A percentile compares a stretch with the other conserved stretches of the same genome.
Evolutionary conservation across 2,888 invertebrate genomes (phyloP).

Genomic region (Trissonchulus sp.): DNA sequence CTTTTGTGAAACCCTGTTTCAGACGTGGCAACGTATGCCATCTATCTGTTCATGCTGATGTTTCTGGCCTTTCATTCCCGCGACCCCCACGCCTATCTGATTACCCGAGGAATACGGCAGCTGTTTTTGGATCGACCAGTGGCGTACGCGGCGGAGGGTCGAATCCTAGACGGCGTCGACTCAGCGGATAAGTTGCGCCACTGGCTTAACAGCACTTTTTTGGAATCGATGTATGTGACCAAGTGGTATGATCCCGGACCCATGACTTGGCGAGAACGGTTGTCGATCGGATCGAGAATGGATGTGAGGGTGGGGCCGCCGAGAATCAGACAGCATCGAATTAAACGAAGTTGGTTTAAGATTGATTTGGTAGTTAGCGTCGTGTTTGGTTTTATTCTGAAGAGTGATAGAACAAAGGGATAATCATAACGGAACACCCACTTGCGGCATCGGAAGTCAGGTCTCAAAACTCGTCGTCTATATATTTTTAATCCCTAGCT

Average conservation of each 20-base stretch:
- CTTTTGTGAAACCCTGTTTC: too few relatives aligned
- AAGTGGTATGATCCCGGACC: background rate
- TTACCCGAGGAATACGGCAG: constrained; percentile 4
- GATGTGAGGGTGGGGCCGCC: constrained; percentile 3
- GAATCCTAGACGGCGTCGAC: background rate
- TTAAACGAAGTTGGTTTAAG: constrained; percentile 18
- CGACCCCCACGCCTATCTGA: constrained; percentile 9
- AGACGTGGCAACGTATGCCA: background rate
- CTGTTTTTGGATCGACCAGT: background rate
- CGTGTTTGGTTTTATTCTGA: too few relatives aligned
- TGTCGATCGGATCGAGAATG: background rate
- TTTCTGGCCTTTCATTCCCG: constrained; percentile 18
- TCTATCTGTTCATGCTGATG: constrained; percentile 16
- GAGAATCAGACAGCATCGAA: constrained; percentile 11
- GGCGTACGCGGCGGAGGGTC: background rate
- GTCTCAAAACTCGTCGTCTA: too few relatives aligned
- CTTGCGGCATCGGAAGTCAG: too few relatives aligned
- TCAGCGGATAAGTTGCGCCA: background rate
- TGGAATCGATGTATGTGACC: constrained; percentile 1
- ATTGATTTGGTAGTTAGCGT: too few relatives aligned
- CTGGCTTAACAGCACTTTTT: constrained; percentile 17
- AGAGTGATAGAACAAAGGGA: too few relatives aligned
- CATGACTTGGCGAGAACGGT: background rate
- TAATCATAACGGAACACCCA: too few relatives aligned
- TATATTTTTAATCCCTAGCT: too few relatives aligned